phyloP scores from a whole-genome alignment of 2,113 vertebrate species.

The Corythornis vintsioides region DNA sequence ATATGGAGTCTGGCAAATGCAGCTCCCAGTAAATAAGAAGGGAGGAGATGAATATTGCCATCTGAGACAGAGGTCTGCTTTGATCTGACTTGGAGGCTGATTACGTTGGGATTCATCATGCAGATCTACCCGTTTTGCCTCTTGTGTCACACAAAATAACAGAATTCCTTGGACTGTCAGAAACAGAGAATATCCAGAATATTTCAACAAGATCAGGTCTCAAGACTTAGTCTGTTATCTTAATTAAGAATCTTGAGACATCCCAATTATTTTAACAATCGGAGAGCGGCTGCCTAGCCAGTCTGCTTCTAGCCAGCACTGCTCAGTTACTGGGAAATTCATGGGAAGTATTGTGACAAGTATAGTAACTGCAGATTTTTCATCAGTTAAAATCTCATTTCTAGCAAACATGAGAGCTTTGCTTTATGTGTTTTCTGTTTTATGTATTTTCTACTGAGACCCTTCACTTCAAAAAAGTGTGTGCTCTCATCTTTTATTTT shows the following conservation, averaged over 20 bases:
- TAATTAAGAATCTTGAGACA: constrained; percentile 18
- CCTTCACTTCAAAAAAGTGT: neutral
- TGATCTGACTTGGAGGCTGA: neutral
- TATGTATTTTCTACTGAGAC: neutral
- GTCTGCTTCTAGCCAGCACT: neutral
- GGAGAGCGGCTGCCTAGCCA: constrained; percentile 2
- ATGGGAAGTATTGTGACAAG: neutral
- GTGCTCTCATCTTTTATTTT: neutral
- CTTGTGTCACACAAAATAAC: constrained; percentile 20
- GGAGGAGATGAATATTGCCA: neutral
- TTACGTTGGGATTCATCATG: neutral
- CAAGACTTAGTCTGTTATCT: neutral
- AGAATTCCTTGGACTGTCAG: constrained; percentile 22
- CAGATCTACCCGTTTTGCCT: neutral
- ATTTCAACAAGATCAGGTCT: constrained; percentile 27
- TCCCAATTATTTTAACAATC: constrained; percentile 21
- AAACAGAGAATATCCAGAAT: constrained; percentile 4
- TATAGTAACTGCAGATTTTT: neutral
- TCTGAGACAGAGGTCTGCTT: constrained; percentile 59
- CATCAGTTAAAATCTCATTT: neutral
- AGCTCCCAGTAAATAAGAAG: constrained; percentile 41
- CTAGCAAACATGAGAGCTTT: neutral
- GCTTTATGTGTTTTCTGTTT: neutral
- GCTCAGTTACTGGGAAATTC: constrained; percentile 3
- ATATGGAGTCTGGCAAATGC: constrained; percentile 28